Evolutionary conservation across 2,113 vertebrate genomes (phyloP).

Genomic region (Arvicanthis niloticus): DNA sequence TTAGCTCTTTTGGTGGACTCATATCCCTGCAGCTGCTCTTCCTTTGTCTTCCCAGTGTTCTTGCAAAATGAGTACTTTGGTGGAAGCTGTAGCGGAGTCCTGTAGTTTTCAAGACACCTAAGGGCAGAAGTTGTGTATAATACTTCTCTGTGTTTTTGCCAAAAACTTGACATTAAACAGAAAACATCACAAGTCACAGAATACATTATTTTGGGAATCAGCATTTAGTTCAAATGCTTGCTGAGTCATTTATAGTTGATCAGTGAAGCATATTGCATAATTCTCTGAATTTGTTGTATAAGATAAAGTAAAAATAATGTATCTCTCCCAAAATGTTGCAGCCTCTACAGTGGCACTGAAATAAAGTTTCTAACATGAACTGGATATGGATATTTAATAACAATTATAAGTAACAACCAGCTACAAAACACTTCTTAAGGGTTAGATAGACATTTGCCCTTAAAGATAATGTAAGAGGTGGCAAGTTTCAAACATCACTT

Average conservation of each 20-base stretch:
- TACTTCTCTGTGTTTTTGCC: constrained; percentile 52
- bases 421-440: not conserved
- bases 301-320: not conserved
- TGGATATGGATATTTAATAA: not conserved
- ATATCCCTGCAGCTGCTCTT: not conserved
- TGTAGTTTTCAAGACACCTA: constrained; percentile 33
- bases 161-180: not conserved
- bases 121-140: not conserved
- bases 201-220: constrained; percentile 4
- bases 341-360: not conserved
- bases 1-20: not conserved
- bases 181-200: not conserved
- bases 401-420: not conserved
- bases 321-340: not conserved
- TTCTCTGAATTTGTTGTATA: not conserved
- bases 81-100: constrained; percentile 28
- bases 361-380: not conserved
- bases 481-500: not conserved
- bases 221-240: constrained; percentile 30
- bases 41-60: not conserved
- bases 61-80: not conserved
- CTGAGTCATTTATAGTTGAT: not conserved
- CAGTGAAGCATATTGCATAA: not conserved
- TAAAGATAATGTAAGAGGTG: not conserved
- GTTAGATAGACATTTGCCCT: not conserved